phyloP scores from a whole-genome alignment of 2,888 invertebrate genomes.

The Neria commutata region DNA sequence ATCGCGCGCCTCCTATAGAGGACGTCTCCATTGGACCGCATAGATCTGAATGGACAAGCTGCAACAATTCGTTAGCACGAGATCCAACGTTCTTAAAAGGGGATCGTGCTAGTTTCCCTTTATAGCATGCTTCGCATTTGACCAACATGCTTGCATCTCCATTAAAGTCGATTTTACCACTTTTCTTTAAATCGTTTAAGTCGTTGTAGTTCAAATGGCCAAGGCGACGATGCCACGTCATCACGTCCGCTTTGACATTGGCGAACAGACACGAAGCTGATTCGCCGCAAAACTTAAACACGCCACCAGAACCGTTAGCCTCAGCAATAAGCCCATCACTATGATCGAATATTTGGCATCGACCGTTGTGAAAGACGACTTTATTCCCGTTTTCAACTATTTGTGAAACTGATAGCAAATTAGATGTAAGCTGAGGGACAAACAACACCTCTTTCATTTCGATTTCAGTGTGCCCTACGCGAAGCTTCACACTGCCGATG shows the following conservation, averaged over 20 bases:
- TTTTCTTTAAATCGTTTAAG: neutral
- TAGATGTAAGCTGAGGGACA: neutral
- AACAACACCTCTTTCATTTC: too few species aligned
- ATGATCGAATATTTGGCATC: neutral
- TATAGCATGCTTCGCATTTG: too few species aligned
- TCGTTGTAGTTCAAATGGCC: slow-evolving; percentile 27
- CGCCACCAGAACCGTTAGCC: neutral
- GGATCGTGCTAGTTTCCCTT: slow-evolving; percentile 31
- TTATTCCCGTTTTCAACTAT: neutral
- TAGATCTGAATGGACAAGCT: too few species aligned
- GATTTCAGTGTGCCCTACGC: too few species aligned
- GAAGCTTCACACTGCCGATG: too few species aligned
- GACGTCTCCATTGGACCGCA: too few species aligned
- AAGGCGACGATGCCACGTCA: slow-evolving; percentile 31
- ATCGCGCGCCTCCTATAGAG: too few species aligned
- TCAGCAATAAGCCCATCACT: neutral
- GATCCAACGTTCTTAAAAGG: slow-evolving; percentile 29
- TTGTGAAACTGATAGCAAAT: slow-evolving; percentile 5
- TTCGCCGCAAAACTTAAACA: neutral
- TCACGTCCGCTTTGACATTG: neutral
- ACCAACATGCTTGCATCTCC: too few species aligned
- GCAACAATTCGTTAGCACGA: too few species aligned
- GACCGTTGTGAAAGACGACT: neutral
- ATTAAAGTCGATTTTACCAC: neutral
- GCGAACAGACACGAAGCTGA: too few species aligned